A percentile compares a stretch with the other conserved stretches of the same genome.
Evolutionary conservation across 2,113 vertebrate species (phyloP).

Genomic region (Choloepus hoffmanni): DNA sequence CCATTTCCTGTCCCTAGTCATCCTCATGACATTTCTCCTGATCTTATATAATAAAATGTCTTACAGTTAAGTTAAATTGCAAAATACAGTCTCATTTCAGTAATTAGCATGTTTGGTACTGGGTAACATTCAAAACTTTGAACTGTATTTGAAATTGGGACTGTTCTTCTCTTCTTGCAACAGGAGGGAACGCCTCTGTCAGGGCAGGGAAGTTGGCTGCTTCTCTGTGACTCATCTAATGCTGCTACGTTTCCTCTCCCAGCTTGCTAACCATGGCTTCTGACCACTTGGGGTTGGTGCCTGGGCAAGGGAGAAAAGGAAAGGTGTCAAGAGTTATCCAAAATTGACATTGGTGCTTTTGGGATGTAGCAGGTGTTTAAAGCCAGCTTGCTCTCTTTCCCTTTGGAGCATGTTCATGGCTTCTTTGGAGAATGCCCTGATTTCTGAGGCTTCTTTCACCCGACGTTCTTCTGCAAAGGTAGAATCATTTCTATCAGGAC

Average conservation of each 20-base stretch:
- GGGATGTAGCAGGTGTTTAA: neutral
- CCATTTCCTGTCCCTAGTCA: neutral
- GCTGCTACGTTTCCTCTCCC: rapidly evolving
- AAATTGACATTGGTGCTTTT: neutral
- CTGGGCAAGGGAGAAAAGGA: neutral
- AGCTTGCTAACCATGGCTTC: neutral
- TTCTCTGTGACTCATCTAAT: neutral
- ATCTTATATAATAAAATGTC: neutral
- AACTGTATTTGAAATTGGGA: neutral
- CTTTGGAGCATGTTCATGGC: neutral
- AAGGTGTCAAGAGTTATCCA: neutral
- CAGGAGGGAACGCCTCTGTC: too few species aligned
- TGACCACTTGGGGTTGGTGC: neutral
- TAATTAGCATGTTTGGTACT: neutral
- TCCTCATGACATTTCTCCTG: neutral
- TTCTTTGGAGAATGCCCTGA: neutral
- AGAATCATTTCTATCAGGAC: neutral
- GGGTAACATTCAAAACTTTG: neutral
- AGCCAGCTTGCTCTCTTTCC: neutral
- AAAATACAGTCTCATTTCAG: neutral
- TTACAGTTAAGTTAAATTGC: neutral
- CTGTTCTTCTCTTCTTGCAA: neutral
- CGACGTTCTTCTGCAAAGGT: neutral
- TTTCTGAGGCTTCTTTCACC: neutral
- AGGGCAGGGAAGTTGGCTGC: rapidly evolving